Evolutionary conservation across 2,888 invertebrate species (phyloP).

Genomic region (Adela reaumurella): DNA sequence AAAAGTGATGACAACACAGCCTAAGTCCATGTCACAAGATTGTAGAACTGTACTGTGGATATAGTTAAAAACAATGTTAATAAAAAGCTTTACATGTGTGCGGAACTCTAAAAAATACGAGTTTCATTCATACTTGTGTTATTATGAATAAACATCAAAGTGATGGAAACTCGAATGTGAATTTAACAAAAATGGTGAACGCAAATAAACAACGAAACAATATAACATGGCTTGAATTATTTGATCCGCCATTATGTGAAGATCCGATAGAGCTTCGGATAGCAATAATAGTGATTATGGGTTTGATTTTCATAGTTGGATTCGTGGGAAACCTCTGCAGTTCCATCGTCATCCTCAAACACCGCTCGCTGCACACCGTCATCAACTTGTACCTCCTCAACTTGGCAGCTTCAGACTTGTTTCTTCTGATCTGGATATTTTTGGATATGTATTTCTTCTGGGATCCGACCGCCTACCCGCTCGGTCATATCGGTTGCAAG

Average conservation of each 20-base stretch:
- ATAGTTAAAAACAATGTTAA: no score
- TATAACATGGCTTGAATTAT: neutral
- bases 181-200: no score
- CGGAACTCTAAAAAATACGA: no score
- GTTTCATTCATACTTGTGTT: no score
- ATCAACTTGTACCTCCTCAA: constrained; percentile 40
- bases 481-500: constrained; percentile 21
- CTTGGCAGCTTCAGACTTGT: constrained; percentile 34
- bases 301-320: constrained; percentile 22
- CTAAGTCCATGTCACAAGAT: no score
- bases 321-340: constrained; percentile 34
- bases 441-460: constrained; percentile 20
- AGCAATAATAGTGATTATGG: constrained; percentile 6
- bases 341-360: constrained; percentile 34
- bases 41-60: no score
- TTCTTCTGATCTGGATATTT: constrained; percentile 28
- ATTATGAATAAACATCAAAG: no score
- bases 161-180: no score
- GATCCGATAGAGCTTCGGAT: neutral
- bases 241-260: neutral
- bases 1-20: no score
- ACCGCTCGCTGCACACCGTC: constrained; percentile 36
- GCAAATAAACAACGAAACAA: no score
- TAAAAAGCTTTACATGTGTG: no score
- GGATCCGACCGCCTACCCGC: constrained; percentile 14